Evolutionary conservation across 2,888 invertebrate species (phyloP), one percentile per base, ranked within the genome.

Genomic region (Clusia tigrina): DNA sequence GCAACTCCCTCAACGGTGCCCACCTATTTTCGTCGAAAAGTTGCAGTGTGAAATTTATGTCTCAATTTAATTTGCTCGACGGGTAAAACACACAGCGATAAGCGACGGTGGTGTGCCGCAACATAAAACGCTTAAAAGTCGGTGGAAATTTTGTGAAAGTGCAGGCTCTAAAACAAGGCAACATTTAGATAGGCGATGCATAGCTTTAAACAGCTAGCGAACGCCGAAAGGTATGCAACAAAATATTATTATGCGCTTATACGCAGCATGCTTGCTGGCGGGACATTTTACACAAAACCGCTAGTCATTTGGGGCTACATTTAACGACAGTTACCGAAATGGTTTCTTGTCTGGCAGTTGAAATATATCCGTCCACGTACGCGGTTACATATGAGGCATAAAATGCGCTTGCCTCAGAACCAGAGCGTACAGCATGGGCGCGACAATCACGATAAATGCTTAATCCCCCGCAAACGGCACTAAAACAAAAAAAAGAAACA

Each of bases 291-390:
- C 56, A 62, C 48, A 32, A 67, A 69, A 66, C 62, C 68, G 69
- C 68, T 60, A 67, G 66, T 66, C 60, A 53, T 68, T 68, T 69
- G 67, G 37, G 68, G 65, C 60, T 51, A 58, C 58, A 64, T 66
- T 68, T 63, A 64, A 65, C 56, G 66, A 61, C 60, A 65, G 58
- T 62, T 67, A 63, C 26, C 65, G 59, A 63, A 60, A 58, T 62
- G 54, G 22, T 54, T 32, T 25, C 20, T 38, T 52, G 52, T 37
- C 38, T 48, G 48, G 24, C 32, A 10, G 38, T 22, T n/a, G n/a
- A n/a, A n/a, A n/a, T n/a, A n/a, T n/a, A n/a, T n/a, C n/a, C n/a
- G n/a, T n/a, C n/a, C n/a, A n/a, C n/a, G n/a, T n/a, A n/a, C n/a
- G n/a, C n/a, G n/a, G n/a, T n/a, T n/a, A n/a, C n/a, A n/a, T 22